Base-by-base conservation (phyloP, 1,140 invertebrate genomes). In the Ylistrum balloti region DNA sequence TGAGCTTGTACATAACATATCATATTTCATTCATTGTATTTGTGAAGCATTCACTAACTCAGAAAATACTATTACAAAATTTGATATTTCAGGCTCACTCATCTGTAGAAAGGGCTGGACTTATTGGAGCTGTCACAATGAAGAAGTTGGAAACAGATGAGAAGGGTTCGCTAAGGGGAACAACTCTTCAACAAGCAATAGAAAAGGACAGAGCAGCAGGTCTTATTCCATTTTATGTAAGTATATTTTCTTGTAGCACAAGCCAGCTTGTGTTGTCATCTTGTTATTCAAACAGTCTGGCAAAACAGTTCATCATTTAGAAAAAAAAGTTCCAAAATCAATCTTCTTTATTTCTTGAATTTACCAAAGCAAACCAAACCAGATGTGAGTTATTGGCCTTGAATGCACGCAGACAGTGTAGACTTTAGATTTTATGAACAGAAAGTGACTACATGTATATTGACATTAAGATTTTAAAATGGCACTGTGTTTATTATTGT, bases 161-260 rank as follows among this genome's bases (percentile, higher is more conserved):
- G 0, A 97, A 98, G 86, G 97, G 98, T 56, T 97, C 98, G 90
- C 97, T 99, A 97, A 97, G 98, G 56, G 98, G 98, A 11, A 97
- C 97, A n/a, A 97, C 97, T 90, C 96, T 99, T 34, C 96, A 97
- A 34, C 97, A 98, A 95, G 98, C 98, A 17, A 98, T 99, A 48
- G 96, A 97, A 85, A 97, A 97, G 86, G 99, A 99, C 96, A 97
- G 98, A 94, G 97, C 98, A 90, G 98, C 98, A 88, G 99, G 99
- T 34, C 97, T 99, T 17, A 98, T 99, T 88, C 99, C 99, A 35
- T 99, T 99, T 96, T 99, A 98, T 97, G 99, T 99, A 97, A 98
- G 98, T 94, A 98, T 9, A 85, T 90, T 34, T 34, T n/a, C n/a
- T n/a, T n/a, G n/a, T n/a, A n/a, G n/a, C n/a, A n/a, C n/a, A n/a